These are phyloP conservation scores for Laupala kohalensis DNA, from an alignment of 1,140 invertebrate genomes.

Conservation along the genomic window DNA sequence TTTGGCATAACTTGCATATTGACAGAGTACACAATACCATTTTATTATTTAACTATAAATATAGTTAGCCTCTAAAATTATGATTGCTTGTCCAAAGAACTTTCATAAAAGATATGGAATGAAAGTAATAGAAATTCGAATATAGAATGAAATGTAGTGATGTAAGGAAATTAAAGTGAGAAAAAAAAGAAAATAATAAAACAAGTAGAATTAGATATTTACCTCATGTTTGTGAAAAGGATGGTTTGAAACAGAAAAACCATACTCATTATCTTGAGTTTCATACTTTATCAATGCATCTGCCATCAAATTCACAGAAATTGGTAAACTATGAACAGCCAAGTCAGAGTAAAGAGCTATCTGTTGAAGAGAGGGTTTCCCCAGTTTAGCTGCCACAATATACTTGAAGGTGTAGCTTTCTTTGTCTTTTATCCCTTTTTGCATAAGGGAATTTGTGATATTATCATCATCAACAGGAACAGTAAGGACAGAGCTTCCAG, in stretches of 20 bases:
- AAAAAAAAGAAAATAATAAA: not conserved
- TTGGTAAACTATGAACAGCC: not conserved
- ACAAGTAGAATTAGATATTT: not conserved
- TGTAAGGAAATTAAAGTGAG: not conserved
- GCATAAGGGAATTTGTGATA: not conserved
- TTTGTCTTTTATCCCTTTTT: not conserved
- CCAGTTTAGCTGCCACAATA: not conserved
- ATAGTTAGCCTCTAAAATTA: not conserved
- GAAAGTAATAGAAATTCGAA: too few species aligned
- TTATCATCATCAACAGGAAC: not conserved
- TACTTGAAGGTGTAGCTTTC: not conserved
- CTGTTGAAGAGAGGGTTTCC: not conserved
- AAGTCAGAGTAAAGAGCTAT: not conserved
- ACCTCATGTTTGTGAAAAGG: not conserved
- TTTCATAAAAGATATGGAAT: not conserved
- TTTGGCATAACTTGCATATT: too few species aligned
- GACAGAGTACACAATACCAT: too few species aligned
- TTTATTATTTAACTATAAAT: too few species aligned
- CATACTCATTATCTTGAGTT: not conserved
- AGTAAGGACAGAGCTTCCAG: not conserved
- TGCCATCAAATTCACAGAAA: not conserved
- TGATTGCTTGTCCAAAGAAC: too few species aligned
- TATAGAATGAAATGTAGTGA: too few species aligned
- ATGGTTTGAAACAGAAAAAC: not conserved
- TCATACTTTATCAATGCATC: not conserved